Base-by-base conservation (phyloP, 53 echinoderm and acorn worm species). In the Echinometra lucunter region DNA sequence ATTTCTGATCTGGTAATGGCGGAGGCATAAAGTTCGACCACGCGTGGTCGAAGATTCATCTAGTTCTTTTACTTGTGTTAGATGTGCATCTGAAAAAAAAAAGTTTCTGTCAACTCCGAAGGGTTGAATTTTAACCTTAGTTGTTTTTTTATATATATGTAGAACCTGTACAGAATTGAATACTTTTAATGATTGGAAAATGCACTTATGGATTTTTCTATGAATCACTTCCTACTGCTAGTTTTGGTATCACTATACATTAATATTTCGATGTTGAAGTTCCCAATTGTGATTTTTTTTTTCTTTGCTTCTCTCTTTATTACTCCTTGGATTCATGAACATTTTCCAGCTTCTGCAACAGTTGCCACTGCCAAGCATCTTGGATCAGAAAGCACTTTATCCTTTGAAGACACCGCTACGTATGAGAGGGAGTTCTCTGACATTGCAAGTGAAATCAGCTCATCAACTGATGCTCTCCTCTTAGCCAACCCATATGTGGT, bases 381-480 rank as follows among this genome's bases (percentile, higher is more conserved):
- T 8, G 85, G 95, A 16, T 23, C 83, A 28, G 92, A 78, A 21
- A 66, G 92, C 40, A 45, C 75, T 56, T 47, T 93, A 1, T 25
- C 93, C 45, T 57, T 56, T 32, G 80, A 80, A 27, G 45, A 63
- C 28, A 32, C 11, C 21, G 28, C 91, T 69, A 1, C 30, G 13
- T 4, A 53, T n/a, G 85, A 49, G 85, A 85, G 23, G 23, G 78
- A 93, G 35, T 80, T 95, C 58, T 95, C 95, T 18, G 97, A 97
- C 60, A 42, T 66, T 23, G 88, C 88, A 40, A 97, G 96, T 92
- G 96, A 96, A 58, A 94, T 94, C 37, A 97, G 95, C 57, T 55
- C 97, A 38, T 96, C 96, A 8, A 97, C 97, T 66, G 96, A 97
- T 90, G 94, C 96, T 45, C 95, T 97, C 34, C 82, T 97, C 17